These are phyloP conservation scores for Oligia strigilis DNA, from an alignment of 2,888 invertebrate genomes.

Conservation along the genomic window DNA sequence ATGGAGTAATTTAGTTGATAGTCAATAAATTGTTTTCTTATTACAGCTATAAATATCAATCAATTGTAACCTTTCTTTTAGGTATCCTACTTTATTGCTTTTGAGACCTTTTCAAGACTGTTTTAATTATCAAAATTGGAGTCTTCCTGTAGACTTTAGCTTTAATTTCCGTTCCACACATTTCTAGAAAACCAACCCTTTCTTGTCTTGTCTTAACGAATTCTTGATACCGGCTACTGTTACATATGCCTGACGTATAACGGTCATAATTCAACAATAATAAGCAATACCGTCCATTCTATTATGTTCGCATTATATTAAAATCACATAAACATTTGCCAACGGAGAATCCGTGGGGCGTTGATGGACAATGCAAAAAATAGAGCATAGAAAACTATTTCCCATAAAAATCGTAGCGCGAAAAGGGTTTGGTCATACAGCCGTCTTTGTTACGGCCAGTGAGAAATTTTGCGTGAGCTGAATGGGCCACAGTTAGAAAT, in stretches of 20 bases:
- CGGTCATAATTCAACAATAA: slow-evolving; percentile 79
- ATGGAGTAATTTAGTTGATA: slow-evolving; percentile 2
- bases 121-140: slow-evolving; percentile 13
- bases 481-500: slow-evolving; percentile 82
- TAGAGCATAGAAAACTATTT: slow-evolving; percentile 87
- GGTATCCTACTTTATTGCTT: not conserved
- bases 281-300: slow-evolving; percentile 75
- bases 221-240: slow-evolving; percentile 56
- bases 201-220: slow-evolving; percentile 45
- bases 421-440: slow-evolving; percentile 85
- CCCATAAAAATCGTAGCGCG: slow-evolving; percentile 87
- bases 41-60: slow-evolving; percentile 26
- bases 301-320: slow-evolving; percentile 82
- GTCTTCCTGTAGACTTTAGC: not conserved
- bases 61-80: slow-evolving; percentile 19
- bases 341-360: slow-evolving; percentile 84
- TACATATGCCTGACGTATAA: slow-evolving; percentile 77
- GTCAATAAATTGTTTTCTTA: slow-evolving; percentile 21
- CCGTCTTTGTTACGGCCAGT: slow-evolving; percentile 85
- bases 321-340: slow-evolving; percentile 85
- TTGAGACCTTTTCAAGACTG: not conserved
- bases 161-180: not conserved
- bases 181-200: slow-evolving; percentile 51
- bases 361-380: slow-evolving; percentile 89
- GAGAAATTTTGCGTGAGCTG: slow-evolving; percentile 85